phyloP scores from a whole-genome alignment of 2,888 invertebrate species.

The Orchesella flavescens region DNA sequence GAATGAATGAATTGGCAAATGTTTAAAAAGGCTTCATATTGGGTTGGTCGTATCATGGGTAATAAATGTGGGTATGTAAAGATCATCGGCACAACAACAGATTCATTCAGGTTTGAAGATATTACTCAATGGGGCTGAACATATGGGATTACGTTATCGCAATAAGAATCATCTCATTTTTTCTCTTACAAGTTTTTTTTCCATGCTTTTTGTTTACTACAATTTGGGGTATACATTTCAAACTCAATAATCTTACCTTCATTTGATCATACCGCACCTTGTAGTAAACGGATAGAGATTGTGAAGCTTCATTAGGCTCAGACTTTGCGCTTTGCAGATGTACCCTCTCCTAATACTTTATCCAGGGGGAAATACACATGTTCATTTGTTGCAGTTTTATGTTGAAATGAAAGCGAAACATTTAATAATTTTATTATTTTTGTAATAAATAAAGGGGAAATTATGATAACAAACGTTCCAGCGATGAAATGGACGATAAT shows the following conservation, averaged over 20 bases:
- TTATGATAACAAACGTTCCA: too few relatives aligned
- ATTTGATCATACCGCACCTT: conserved; percentile 1
- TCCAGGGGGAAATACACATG: too few relatives aligned
- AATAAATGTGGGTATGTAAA: neutral
- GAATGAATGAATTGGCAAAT: neutral
- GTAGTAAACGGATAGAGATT: neutral
- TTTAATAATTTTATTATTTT: too few relatives aligned
- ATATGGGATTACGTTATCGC: conserved; percentile 67
- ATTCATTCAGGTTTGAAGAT: neutral
- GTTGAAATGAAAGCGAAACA: too few relatives aligned
- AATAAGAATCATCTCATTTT: neutral
- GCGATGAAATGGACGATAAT: too few relatives aligned
- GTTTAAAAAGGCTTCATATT: neutral
- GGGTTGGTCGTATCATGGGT: neutral
- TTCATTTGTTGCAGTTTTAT: too few relatives aligned
- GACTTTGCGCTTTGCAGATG: conserved; percentile 15
- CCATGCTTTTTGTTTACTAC: neutral
- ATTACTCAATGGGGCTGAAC: conserved; percentile 65
- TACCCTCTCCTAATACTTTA: too few relatives aligned
- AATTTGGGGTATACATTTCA: neutral
- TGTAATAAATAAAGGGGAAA: too few relatives aligned
- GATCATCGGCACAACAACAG: neutral
- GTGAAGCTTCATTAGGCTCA: conserved; percentile 1
- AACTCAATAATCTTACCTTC: neutral
- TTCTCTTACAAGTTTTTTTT: neutral